A percentile compares a stretch with the other conserved stretches of the same genome.
Conservation (phyloP, 2,888 invertebrate genomes). For the Nipponacmea schrenckii region DNA sequence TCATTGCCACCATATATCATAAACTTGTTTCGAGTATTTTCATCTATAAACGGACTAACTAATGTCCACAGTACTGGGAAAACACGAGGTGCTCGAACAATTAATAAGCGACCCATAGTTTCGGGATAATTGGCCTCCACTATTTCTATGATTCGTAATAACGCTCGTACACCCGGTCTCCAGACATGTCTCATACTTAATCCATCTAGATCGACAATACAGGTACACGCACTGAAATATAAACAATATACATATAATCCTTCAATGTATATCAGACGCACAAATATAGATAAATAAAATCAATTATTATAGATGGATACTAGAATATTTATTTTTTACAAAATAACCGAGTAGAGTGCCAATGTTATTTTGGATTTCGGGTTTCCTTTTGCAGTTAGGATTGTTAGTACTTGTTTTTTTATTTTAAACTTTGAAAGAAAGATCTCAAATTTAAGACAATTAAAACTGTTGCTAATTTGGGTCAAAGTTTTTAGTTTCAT, state of each 20-base stretch:
- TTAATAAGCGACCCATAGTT: slow-evolving; percentile 90
- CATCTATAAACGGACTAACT: slow-evolving; percentile 94
- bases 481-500: no score
- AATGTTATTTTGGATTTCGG: no score
- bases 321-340: no score
- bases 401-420: no score
- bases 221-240: slow-evolving; percentile 80
- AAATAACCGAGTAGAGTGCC: no score
- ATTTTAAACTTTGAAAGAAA: no score
- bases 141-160: slow-evolving; percentile 79
- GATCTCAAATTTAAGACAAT: no score
- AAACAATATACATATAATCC: slow-evolving; percentile 11
- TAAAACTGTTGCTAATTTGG: no score
- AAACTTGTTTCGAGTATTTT: slow-evolving; percentile 91
- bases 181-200: slow-evolving; percentile 95
- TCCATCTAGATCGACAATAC: slow-evolving; percentile 91
- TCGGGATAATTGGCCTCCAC: slow-evolving; percentile 95
- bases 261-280: no score
- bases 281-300: no score
- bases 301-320: no score
- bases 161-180: slow-evolving; percentile 85
- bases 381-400: no score
- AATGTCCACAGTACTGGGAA: slow-evolving; percentile 96
- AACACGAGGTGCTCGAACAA: slow-evolving; percentile 90
- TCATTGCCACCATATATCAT: slow-evolving; percentile 91